Evolutionary conservation across 2,888 invertebrate species (phyloP).

Genomic region (Polymixis lichenea): DNA sequence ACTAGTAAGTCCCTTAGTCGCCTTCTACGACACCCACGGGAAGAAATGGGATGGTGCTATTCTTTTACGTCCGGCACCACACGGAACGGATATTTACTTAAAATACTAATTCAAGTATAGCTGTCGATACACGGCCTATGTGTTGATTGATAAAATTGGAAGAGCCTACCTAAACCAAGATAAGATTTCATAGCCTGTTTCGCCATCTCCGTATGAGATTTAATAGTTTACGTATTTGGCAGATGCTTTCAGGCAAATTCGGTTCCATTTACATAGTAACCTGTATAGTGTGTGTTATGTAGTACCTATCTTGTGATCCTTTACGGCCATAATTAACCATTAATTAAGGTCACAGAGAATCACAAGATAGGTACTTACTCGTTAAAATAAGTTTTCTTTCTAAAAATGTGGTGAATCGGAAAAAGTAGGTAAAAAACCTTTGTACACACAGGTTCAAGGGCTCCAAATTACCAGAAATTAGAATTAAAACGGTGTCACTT

Average conservation of each 20-base stretch:
- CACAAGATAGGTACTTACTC: background rate
- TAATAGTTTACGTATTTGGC: background rate
- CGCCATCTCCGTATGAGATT: background rate
- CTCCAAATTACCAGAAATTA: conserved; percentile 28
- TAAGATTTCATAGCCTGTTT: background rate
- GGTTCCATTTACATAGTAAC: background rate
- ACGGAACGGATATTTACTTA: too few species aligned
- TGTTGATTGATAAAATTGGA: background rate
- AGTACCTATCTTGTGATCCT: background rate
- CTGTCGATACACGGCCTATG: too few species aligned
- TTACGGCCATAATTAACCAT: background rate
- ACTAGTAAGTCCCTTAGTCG: too few species aligned
- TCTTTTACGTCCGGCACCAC: too few species aligned
- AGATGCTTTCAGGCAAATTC: background rate
- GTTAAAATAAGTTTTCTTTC: background rate
- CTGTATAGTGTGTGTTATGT: background rate
- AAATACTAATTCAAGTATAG: too few species aligned
- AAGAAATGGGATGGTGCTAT: too few species aligned
- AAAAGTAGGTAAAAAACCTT: background rate
- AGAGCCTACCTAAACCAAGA: background rate
- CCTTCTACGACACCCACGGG: too few species aligned
- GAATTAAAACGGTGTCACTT: conserved; percentile 37
- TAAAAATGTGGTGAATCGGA: background rate
- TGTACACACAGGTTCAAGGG: conserved; percentile 27
- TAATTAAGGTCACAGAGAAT: background rate